Percentiles rank a stretch among this genome's conserved stretches.
Conservation (phyloP, 2,113 vertebrate species). For the Esox niger region DNA sequence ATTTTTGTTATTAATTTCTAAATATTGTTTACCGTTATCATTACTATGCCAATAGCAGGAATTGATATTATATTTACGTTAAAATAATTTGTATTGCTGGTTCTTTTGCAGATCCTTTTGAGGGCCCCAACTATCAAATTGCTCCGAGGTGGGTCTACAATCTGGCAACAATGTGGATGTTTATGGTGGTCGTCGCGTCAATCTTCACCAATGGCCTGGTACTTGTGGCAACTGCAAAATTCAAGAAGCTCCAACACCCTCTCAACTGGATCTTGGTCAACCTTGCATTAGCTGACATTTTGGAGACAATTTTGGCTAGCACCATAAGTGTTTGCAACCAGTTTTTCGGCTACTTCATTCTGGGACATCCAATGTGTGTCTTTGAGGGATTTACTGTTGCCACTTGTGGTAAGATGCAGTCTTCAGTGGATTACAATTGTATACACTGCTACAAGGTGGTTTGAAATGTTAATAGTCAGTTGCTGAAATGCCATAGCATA, state of each 20-base stretch:
- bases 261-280: conserved; percentile 96
- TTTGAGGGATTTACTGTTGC: conserved; percentile 83
- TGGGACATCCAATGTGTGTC: conserved; percentile 84
- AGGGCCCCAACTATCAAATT: conserved; percentile 89
- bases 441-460: too few species aligned
- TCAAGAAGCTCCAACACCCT: conserved; percentile 89
- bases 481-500: too few species aligned
- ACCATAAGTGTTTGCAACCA: conserved; percentile 87
- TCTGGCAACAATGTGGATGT: conserved; percentile 79
- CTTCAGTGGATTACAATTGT: too few species aligned
- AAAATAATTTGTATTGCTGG: neutral
- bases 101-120: conserved; percentile 79
- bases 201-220: conserved; percentile 87
- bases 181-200: conserved; percentile 76
- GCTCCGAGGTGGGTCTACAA: conserved; percentile 86
- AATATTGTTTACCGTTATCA: too few species aligned
- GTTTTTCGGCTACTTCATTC: conserved; percentile 83
- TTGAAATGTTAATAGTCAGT: too few species aligned
- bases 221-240: conserved; percentile 83
- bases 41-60: too few species aligned
- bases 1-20: too few species aligned
- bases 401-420: conserved; percentile 73
- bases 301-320: conserved; percentile 84
- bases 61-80: too few species aligned
- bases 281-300: conserved; percentile 84